Conservation (phyloP, 2,113 vertebrate species). For the Tyrannus savana region DNA sequence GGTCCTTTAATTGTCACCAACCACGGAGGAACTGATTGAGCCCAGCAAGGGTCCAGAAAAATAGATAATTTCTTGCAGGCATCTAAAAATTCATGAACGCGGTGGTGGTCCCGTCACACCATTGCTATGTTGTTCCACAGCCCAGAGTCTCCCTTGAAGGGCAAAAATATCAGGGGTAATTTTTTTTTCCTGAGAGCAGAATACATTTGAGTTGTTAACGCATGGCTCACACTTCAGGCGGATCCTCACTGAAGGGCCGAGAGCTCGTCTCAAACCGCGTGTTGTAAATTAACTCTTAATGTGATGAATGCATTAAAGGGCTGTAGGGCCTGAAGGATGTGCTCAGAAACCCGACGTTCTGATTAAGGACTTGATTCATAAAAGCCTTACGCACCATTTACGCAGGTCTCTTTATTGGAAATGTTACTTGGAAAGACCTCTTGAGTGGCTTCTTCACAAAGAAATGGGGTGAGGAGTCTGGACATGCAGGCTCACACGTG, state of each 20-base stretch:
- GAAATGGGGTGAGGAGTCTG: not conserved
- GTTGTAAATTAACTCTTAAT: slow-evolving; percentile 73
- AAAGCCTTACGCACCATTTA: slow-evolving; percentile 25
- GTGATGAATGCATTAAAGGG: slow-evolving; percentile 62
- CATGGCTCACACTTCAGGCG: slow-evolving; percentile 53
- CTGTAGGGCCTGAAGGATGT: slow-evolving; percentile 49
- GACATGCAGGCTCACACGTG: not conserved
- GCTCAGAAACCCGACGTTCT: slow-evolving; percentile 35
- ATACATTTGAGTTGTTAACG: slow-evolving; percentile 68
- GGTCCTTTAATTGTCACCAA: slow-evolving; percentile 79
- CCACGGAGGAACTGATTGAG: slow-evolving; percentile 76
- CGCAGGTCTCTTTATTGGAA: slow-evolving; percentile 42
- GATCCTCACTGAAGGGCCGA: slow-evolving; percentile 26
- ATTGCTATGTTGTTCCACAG: slow-evolving; percentile 19
- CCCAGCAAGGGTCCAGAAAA: slow-evolving; percentile 74
- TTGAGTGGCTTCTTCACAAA: not conserved
- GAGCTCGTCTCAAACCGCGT: slow-evolving; percentile 17
- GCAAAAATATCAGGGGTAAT: slow-evolving; percentile 42
- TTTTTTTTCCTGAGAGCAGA: slow-evolving; percentile 27
- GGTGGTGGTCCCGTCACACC: slow-evolving; percentile 30
- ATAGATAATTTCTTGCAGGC: slow-evolving; percentile 72
- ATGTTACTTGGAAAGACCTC: slow-evolving; percentile 53
- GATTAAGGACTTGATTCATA: slow-evolving; percentile 64
- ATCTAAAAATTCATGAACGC: slow-evolving; percentile 73
- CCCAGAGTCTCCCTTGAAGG: slow-evolving; percentile 63